Evolutionary conservation across 2,113 vertebrate genomes (phyloP).

Genomic region (Prunella fulvescens): DNA sequence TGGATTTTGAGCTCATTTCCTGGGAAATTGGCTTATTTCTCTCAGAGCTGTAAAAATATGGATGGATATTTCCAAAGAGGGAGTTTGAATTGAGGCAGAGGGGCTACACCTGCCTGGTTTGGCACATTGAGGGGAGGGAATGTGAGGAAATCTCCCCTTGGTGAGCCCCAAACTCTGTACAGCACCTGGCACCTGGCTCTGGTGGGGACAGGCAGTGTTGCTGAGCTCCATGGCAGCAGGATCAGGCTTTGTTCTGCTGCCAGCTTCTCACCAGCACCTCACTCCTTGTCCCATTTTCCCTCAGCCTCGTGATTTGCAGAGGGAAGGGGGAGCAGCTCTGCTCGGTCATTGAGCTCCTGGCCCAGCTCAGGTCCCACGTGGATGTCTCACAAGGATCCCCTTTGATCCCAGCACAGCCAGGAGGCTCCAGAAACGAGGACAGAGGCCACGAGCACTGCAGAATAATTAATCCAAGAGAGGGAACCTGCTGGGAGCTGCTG

Average conservation of each 20-base stretch:
- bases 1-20: background rate
- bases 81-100: background rate
- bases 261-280: background rate
- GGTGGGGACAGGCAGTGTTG: rapidly evolving
- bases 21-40: background rate
- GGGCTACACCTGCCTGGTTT: background rate
- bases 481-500: background rate
- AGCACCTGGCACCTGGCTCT: background rate
- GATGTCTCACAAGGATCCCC: background rate
- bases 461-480: background rate
- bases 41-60: rapidly evolving
- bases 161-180: rapidly evolving
- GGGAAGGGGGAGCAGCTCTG: background rate
- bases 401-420: background rate
- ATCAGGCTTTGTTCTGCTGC: background rate
- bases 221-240: background rate
- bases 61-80: background rate
- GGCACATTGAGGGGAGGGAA: background rate
- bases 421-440: background rate
- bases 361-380: background rate
- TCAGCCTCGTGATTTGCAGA: background rate
- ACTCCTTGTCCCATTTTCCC: background rate
- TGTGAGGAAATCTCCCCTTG: background rate
- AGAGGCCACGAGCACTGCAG: background rate
- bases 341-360: rapidly evolving